phyloP scores from a whole-genome alignment of 30 jellyfish, hydroid and myxozoan species.

The Hydractinia echinata region DNA sequence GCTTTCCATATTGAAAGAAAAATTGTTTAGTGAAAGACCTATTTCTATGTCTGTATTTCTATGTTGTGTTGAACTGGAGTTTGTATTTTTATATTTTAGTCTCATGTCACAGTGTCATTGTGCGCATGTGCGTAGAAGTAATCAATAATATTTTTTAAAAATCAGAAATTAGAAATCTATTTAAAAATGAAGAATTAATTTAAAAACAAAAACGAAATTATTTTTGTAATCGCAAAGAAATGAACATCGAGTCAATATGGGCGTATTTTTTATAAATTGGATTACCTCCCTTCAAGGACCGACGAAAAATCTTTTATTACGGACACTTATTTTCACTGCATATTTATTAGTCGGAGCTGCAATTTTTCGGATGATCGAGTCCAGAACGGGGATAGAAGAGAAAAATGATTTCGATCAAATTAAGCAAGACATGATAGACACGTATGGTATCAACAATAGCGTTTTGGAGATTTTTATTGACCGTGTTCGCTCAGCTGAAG shows the following conservation, averaged over 20 bases:
- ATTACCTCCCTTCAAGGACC: conserved; percentile 76
- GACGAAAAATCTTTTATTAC: conserved; percentile 64
- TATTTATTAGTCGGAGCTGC: conserved; percentile 88
- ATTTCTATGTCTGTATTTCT: no score
- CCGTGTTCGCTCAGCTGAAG: conserved; percentile 66
- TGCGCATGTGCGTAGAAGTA: no score
- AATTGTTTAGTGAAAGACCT: no score
- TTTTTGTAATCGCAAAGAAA: no score
- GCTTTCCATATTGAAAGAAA: no score
- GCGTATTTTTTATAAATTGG: conserved; percentile 88
- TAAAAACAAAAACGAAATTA: no score
- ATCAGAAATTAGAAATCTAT: no score
- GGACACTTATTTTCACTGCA: conserved; percentile 49
- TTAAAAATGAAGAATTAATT: no score
- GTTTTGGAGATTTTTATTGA: conserved; percentile 45
- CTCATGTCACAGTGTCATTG: no score
- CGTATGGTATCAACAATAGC: conserved; percentile 79
- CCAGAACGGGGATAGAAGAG: conserved; percentile 48
- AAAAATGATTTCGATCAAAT: conserved; percentile 57
- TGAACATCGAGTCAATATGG: conserved; percentile 33
- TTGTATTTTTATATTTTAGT: no score
- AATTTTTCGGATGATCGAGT: conserved; percentile 65
- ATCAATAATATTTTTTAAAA: no score
- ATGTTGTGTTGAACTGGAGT: no score
- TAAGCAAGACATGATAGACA: conserved; percentile 40